Evolutionary conservation across 1,140 invertebrate genomes (phyloP).

Genomic region (Lepidotrigona ventralis): DNA sequence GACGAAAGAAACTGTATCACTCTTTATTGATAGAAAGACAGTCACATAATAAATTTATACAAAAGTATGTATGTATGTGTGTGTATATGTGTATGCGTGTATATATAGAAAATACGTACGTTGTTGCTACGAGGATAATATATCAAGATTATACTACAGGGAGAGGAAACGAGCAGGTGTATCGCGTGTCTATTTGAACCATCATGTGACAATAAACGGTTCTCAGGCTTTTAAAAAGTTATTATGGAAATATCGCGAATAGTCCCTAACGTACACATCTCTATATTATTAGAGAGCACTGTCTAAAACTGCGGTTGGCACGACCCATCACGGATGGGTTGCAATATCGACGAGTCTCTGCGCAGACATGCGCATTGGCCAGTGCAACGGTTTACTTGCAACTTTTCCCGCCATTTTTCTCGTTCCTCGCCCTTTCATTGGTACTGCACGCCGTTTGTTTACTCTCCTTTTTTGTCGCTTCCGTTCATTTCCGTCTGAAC

Average conservation of each 20-base stretch:
- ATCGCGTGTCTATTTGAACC: neutral
- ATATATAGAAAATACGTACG: constrained; percentile 46
- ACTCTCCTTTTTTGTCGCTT: constrained; percentile 4
- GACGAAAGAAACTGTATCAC: constrained; percentile 27
- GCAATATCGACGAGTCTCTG: constrained; percentile 61
- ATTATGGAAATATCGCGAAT: neutral
- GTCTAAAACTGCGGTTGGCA: constrained; percentile 39
- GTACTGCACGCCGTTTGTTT: neutral
- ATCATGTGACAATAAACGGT: constrained; percentile 3
- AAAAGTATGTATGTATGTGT: constrained; percentile 34
- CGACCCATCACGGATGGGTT: constrained; percentile 37
- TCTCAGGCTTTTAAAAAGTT: constrained; percentile 14
- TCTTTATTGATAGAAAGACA: constrained; percentile 62
- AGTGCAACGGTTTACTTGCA: constrained; percentile 11
- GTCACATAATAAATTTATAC: constrained; percentile 53
- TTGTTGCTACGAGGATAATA: constrained; percentile 35
- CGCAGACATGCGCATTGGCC: constrained; percentile 48
- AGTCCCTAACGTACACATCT: constrained; percentile 19
- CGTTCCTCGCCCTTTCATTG: constrained; percentile 5
- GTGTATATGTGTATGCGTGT: neutral
- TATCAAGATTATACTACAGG: constrained; percentile 46
- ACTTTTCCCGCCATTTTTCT: constrained; percentile 68
- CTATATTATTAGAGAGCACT: constrained; percentile 49
- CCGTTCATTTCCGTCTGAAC: constrained; percentile 15
- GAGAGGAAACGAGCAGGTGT: constrained; percentile 32